These are phyloP conservation scores for Colletes gigas DNA, from an alignment of 1,140 invertebrate genomes.

Conservation along the genomic window DNA sequence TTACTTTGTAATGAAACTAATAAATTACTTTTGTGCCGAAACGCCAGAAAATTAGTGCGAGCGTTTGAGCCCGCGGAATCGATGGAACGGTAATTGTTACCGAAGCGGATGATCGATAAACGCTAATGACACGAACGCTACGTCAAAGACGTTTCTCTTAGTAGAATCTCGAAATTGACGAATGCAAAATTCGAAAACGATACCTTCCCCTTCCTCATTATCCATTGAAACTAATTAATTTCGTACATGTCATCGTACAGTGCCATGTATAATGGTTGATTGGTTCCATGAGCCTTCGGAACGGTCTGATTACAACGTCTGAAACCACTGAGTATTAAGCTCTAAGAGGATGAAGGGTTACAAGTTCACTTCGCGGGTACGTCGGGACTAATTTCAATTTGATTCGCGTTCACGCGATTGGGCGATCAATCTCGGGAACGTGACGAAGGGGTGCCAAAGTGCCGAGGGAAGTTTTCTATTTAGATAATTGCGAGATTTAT, in stretches of 20 bases:
- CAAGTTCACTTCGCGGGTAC: not conserved
- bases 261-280: not conserved
- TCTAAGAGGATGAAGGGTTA: constrained; percentile 21
- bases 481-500: not conserved
- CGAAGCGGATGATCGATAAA: constrained; percentile 8
- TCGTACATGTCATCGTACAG: not conserved
- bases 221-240: not conserved
- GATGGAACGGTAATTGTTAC: not conserved
- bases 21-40: not conserved
- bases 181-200: too few relatives aligned
- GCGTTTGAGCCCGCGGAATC: not conserved
- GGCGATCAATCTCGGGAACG: too few relatives aligned
- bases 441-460: too few relatives aligned
- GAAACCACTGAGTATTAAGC: constrained; percentile 8
- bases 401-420: not conserved
- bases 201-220: too few relatives aligned
- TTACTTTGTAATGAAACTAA: constrained; percentile 31
- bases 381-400: constrained; percentile 6
- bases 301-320: not conserved
- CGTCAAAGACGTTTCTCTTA: not conserved
- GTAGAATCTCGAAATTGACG: too few relatives aligned
- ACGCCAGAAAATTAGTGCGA: constrained; percentile 2
- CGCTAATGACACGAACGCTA: not conserved
- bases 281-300: not conserved
- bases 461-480: too few relatives aligned